Conservation (phyloP, 2,113 vertebrate genomes). For the Hyperoodon ampullatus region DNA sequence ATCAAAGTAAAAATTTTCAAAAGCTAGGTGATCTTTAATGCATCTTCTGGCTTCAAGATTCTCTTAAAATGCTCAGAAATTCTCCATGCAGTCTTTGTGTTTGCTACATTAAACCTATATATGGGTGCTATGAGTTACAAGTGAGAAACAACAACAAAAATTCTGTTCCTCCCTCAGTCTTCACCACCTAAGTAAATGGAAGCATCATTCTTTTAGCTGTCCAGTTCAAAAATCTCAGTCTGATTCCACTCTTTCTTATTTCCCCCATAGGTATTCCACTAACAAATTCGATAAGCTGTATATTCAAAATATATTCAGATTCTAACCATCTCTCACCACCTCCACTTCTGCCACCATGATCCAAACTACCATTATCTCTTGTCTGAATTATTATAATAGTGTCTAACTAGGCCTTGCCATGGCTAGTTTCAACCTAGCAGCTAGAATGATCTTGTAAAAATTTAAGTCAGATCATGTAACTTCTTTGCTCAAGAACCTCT, state of each 20-base stretch:
- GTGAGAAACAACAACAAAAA: not conserved
- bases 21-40: not conserved
- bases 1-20: not conserved
- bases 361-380: not conserved
- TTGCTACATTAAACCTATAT: not conserved
- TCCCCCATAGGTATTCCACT: not conserved
- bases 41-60: conserved; percentile 6
- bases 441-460: not conserved
- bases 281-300: not conserved
- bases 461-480: not conserved
- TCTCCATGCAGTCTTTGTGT: not conserved
- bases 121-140: not conserved
- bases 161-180: not conserved
- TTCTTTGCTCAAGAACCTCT: not conserved
- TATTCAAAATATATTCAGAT: not conserved
- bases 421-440: not conserved
- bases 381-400: not conserved
- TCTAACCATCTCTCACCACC: not conserved
- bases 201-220: not conserved
- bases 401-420: not conserved
- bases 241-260: not conserved
- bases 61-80: not conserved
- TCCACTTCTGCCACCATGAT: not conserved
- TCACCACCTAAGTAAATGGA: not conserved
- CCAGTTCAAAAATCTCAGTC: not conserved